phyloP scores from a whole-genome alignment of 2,888 invertebrate species.

The Zootermopsis nevadensis region DNA sequence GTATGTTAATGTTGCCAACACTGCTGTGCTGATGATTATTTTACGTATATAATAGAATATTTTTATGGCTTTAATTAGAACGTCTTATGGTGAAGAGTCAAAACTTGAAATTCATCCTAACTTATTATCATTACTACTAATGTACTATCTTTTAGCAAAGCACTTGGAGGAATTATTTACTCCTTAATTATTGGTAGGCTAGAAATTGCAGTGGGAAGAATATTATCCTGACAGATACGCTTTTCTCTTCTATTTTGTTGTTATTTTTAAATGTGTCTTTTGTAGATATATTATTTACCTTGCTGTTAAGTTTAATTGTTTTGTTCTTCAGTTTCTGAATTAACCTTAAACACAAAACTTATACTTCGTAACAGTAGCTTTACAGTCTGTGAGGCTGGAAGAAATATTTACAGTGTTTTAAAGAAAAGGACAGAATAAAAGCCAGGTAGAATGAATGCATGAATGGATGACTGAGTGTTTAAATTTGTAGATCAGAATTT shows the following conservation, averaged over 20 bases:
- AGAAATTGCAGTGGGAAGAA: not conserved
- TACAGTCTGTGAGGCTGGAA: conserved; percentile 25
- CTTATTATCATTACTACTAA: conserved; percentile 28
- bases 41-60: conserved; percentile 49
- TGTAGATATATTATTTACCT: conserved; percentile 39
- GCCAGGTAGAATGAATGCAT: conserved; percentile 50
- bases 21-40: conserved; percentile 47
- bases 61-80: conserved; percentile 47
- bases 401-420: conserved; percentile 44
- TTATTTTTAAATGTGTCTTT: conserved; percentile 38
- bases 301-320: conserved; percentile 37
- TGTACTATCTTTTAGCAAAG: conserved; percentile 10
- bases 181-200: conserved; percentile 31
- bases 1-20: conserved; percentile 52
- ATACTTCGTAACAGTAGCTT: conserved; percentile 37
- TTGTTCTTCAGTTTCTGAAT: conserved; percentile 37
- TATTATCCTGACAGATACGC: conserved; percentile 21
- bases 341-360: conserved; percentile 24
- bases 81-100: conserved; percentile 37
- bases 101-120: conserved; percentile 31
- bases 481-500: not conserved
- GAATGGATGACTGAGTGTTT: not conserved
- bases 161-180: not conserved
- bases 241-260: conserved; percentile 24
- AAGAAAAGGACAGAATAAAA: conserved; percentile 48